These are phyloP conservation scores for Sinotaia quadrata DNA, from an alignment of 2,888 invertebrate genomes.

Conservation along the genomic window DNA sequence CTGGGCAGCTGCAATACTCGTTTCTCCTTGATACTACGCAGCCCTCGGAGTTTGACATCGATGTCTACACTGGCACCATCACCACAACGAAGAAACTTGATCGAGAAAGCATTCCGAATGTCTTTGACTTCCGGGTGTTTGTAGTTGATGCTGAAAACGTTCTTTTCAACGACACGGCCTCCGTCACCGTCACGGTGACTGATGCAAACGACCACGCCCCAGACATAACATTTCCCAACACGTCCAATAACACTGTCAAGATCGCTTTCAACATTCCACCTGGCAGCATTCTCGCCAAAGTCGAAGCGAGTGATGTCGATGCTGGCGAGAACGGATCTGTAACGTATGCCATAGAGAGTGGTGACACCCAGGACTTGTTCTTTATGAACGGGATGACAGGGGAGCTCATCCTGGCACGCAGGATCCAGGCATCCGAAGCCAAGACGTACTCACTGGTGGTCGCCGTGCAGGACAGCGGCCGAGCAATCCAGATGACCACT, in stretches of 20 bases:
- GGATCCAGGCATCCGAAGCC: conserved; percentile 48
- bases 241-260: conserved; percentile 45
- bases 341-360: conserved; percentile 49
- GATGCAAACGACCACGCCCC: conserved; percentile 59
- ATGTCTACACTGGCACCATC: conserved; percentile 38
- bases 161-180: conserved; percentile 35
- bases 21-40: conserved; percentile 27
- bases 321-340: conserved; percentile 54
- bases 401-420: conserved; percentile 63
- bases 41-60: conserved; percentile 32
- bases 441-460: conserved; percentile 54
- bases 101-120: conserved; percentile 29
- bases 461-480: conserved; percentile 56
- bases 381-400: conserved; percentile 71
- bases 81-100: conserved; percentile 33
- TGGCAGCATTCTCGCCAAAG: conserved; percentile 43
- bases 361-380: conserved; percentile 73
- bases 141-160: conserved; percentile 38
- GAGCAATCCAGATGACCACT: conserved; percentile 42
- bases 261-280: conserved; percentile 40
- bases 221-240: conserved; percentile 46
- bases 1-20: conserved; percentile 28
- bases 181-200: conserved; percentile 47
- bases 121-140: conserved; percentile 37
- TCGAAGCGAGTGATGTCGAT: conserved; percentile 51